Evolutionary conservation across 1,140 invertebrate species (phyloP).

Genomic region (Calephelis virginiensis): DNA sequence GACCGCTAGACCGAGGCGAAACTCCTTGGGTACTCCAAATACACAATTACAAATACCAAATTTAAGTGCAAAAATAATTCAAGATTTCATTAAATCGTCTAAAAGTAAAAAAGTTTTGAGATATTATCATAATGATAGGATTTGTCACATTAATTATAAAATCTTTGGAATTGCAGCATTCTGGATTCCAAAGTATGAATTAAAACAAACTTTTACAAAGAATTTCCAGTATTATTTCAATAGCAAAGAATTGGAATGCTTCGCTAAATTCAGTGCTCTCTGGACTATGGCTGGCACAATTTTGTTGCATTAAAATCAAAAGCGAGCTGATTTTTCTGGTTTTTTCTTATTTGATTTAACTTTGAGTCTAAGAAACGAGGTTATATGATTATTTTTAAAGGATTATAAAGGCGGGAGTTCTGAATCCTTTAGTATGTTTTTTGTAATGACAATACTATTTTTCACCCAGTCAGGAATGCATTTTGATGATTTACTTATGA

Average conservation of each 20-base stretch:
- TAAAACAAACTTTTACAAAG: constrained; percentile 8
- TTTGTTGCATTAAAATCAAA: constrained; percentile 16
- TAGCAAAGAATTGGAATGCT: constrained; percentile 12
- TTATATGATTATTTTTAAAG: not conserved
- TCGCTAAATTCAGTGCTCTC: constrained; percentile 10
- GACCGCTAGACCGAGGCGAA: too few relatives aligned
- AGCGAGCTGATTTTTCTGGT: not conserved
- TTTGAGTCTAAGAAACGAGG: not conserved
- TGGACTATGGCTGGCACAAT: not conserved
- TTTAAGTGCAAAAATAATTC: too few relatives aligned
- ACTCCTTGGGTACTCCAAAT: too few relatives aligned
- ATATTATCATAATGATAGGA: not conserved
- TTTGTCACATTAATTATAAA: constrained; percentile 6
- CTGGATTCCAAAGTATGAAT: constrained; percentile 1
- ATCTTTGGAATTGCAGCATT: constrained; percentile 1
- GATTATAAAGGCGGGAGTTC: too few relatives aligned
- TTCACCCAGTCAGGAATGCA: too few relatives aligned
- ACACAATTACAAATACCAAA: too few relatives aligned
- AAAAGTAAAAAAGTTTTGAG: not conserved
- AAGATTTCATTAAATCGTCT: too few relatives aligned
- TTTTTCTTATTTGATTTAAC: not conserved
- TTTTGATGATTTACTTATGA: too few relatives aligned
- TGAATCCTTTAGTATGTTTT: too few relatives aligned
- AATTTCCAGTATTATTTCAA: constrained; percentile 12
- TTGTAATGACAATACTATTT: too few relatives aligned